phyloP scores from a whole-genome alignment of 1,140 invertebrate species.

The Lamellibrachia luymesi region DNA sequence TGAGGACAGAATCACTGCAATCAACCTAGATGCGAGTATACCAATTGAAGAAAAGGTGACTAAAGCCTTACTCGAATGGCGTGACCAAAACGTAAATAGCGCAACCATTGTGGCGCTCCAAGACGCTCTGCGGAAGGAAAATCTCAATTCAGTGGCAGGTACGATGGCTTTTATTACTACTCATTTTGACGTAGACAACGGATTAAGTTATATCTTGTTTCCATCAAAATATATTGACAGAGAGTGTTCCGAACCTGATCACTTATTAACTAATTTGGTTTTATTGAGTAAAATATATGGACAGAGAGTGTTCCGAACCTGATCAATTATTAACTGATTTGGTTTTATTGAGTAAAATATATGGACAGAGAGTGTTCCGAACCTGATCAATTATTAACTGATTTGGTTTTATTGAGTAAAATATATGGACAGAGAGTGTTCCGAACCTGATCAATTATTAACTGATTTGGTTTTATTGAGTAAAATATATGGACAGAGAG shows the following conservation, averaged over 20 bases:
- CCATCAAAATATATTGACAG: not conserved
- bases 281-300: not conserved
- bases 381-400: too few species aligned
- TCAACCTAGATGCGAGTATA: not conserved
- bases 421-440: not conserved
- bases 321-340: too few species aligned
- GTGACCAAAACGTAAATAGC: not conserved
- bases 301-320: too few species aligned
- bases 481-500: not conserved
- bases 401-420: not conserved
- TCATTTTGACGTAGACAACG: not conserved
- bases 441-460: not conserved
- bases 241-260: not conserved
- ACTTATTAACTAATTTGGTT: not conserved
- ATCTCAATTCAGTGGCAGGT: not conserved
- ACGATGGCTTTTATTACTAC: not conserved
- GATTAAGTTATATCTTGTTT: not conserved
- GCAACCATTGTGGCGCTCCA: not conserved
- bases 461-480: not conserved
- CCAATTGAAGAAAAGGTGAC: not conserved
- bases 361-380: too few species aligned
- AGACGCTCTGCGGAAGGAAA: not conserved
- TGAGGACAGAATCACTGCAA: not conserved
- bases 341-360: too few species aligned
- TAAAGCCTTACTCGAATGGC: not conserved